Base-by-base conservation (phyloP, 2,113 vertebrate species). In the Scatophagus argus region DNA sequence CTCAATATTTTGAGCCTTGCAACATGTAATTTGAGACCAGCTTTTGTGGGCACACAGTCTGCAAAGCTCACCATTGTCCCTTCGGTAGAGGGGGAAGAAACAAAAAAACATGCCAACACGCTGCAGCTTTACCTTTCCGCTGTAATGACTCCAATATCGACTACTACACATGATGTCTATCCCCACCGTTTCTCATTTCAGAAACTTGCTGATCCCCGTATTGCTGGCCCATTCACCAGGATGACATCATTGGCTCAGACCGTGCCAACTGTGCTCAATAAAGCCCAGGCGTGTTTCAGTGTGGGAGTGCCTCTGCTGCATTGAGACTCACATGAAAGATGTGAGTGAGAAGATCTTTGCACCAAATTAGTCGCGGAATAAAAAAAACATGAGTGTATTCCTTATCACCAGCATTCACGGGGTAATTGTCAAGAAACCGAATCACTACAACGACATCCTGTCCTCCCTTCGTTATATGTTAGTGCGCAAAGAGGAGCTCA, bases 221-320 rank as follows among this genome's bases (percentile, higher is more conserved):
- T 89, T 88, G 82, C 86, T 78, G 83, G 85, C 88, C 88, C 76
- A 77, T 90, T 86, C 77, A 85, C 86, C 81, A 84, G 73, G 76
- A 93, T 93, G 93, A 93, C 91, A 91, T 93, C 93, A 93, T 86
- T 56, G 75, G 58, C 71, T 90, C 64, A 76, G 69, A 69, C 70
- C 2, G 70, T 89, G 93, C 93, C 93, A 93, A 91, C 86, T 83
- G 83, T 83, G 88, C 90, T 92, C 87, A 90, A 81, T 91, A 89
- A 91, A 91, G 88, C 81, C 71, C 87, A 87, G 89, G 87, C 86
- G 78, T 89, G 83, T 89, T 92, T 88, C 67, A 77, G 84, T 86
- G 93, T 88, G 88, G 84, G 85, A 88, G 90, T 88, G 87, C 84
- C 87, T 86, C 84, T 80, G 85, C 85, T 88, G 88, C 87, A 77